Conservation (phyloP, 2,797 vertebrate species). For the Acrossocheilus fasciatus region DNA sequence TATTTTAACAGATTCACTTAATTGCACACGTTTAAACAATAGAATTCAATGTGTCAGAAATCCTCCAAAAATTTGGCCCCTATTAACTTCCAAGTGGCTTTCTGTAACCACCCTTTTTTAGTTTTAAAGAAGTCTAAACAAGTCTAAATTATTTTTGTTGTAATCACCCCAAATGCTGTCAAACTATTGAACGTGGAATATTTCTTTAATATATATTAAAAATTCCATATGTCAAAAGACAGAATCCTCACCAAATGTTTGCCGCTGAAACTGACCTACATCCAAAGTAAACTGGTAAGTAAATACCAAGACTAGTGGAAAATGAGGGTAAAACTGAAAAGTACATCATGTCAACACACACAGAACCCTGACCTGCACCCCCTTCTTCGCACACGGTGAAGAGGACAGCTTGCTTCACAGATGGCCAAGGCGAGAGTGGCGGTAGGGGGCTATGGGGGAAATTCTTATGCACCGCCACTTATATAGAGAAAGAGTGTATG, state of each 20-base stretch:
- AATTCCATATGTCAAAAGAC: not conserved
- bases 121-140: not conserved
- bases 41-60: not conserved
- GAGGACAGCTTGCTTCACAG: slow-evolving; percentile 67
- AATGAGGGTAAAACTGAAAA: not conserved
- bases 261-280: not conserved
- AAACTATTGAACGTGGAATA: not conserved
- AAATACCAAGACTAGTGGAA: not conserved
- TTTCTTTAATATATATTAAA: not conserved
- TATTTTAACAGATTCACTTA: too few species aligned
- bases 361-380: slow-evolving; percentile 45
- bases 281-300: not conserved
- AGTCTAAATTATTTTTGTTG: not conserved
- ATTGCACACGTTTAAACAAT: not conserved
- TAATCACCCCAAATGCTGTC: not conserved
- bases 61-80: not conserved
- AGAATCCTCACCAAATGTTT: not conserved
- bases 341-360: slow-evolving; percentile 26
- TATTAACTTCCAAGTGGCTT: not conserved
- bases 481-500: slow-evolving; percentile 19
- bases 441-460: slow-evolving; percentile 25
- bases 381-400: slow-evolving; percentile 21
- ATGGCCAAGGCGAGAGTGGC: slow-evolving; percentile 56
- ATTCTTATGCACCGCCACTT: slow-evolving; percentile 55
- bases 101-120: not conserved